Evolutionary conservation across 1,140 invertebrate genomes (phyloP).

Genomic region (Trissolcus basalis): DNA sequence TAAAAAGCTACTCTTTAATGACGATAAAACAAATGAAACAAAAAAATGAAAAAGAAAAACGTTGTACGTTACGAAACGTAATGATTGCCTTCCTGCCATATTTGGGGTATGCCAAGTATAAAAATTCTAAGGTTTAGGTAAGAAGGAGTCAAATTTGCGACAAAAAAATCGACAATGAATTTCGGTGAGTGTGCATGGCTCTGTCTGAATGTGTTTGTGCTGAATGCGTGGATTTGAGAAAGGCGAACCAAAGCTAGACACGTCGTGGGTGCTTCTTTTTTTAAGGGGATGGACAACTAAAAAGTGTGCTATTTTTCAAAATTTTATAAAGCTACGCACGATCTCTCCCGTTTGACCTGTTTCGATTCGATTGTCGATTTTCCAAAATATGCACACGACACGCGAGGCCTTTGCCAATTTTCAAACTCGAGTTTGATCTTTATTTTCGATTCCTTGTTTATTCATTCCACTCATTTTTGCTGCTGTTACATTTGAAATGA

Average conservation of each 20-base stretch:
- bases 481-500: slow-evolving; percentile 16
- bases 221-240: slow-evolving; percentile 46
- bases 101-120: slow-evolving; percentile 78
- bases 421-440: not conserved
- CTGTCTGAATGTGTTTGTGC: slow-evolving; percentile 47
- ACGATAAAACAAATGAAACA: slow-evolving; percentile 51
- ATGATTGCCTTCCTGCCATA: slow-evolving; percentile 78
- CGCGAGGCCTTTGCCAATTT: slow-evolving; percentile 64
- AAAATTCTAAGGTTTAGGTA: slow-evolving; percentile 77
- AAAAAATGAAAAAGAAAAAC: slow-evolving; percentile 53
- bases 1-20: slow-evolving; percentile 57
- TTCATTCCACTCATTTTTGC: slow-evolving; percentile 7
- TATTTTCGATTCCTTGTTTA: slow-evolving; percentile 7
- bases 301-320: slow-evolving; percentile 76
- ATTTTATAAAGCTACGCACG: slow-evolving; percentile 71
- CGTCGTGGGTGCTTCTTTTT: slow-evolving; percentile 66
- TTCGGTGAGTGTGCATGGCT: slow-evolving; percentile 56
- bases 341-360: slow-evolving; percentile 65
- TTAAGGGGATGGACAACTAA: slow-evolving; percentile 48
- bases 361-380: slow-evolving; percentile 64
- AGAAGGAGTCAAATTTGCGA: slow-evolving; percentile 63
- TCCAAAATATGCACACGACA: slow-evolving; percentile 64
- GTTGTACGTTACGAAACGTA: slow-evolving; percentile 75
- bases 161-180: slow-evolving; percentile 65
- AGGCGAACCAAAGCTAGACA: slow-evolving; percentile 46